Conservation (phyloP, 2,797 vertebrate genomes). For the Schizothorax lantsangensis region DNA sequence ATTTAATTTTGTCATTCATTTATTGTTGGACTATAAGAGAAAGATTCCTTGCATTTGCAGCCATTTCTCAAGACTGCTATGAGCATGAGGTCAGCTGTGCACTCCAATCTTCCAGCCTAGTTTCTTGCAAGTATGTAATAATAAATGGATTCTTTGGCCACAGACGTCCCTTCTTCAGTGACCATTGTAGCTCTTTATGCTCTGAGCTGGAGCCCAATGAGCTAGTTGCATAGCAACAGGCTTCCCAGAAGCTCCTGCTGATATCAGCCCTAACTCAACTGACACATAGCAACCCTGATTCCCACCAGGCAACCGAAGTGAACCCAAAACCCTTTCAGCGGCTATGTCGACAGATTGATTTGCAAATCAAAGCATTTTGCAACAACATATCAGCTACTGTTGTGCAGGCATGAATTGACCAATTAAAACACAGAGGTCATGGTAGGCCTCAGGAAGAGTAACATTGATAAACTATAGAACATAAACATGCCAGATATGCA, state of each 20-base stretch:
- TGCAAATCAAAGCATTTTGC: constrained; percentile 40
- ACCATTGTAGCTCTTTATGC: constrained; percentile 42
- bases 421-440: constrained; percentile 39
- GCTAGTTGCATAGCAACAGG: constrained; percentile 69
- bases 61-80: constrained; percentile 4
- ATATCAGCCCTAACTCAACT: constrained; percentile 60
- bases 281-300: constrained; percentile 52
- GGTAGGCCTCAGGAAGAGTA: neutral
- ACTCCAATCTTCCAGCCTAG: neutral
- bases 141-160: constrained; percentile 1
- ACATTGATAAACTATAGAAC: neutral
- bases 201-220: constrained; percentile 52
- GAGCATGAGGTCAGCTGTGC: neutral
- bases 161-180: neutral
- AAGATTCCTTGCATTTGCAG: neutral
- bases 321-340: constrained; percentile 19
- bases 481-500: constrained; percentile 11
- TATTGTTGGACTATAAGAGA: neutral
- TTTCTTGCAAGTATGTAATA: neutral
- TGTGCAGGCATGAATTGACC: constrained; percentile 1
- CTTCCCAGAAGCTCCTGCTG: constrained; percentile 55
- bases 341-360: constrained; percentile 23
- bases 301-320: constrained; percentile 32
- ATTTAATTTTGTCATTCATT: neutral
- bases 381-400: constrained; percentile 25